Evolutionary conservation across 2,113 vertebrate species (phyloP).

Genomic region (Festucalex cinctus): DNA sequence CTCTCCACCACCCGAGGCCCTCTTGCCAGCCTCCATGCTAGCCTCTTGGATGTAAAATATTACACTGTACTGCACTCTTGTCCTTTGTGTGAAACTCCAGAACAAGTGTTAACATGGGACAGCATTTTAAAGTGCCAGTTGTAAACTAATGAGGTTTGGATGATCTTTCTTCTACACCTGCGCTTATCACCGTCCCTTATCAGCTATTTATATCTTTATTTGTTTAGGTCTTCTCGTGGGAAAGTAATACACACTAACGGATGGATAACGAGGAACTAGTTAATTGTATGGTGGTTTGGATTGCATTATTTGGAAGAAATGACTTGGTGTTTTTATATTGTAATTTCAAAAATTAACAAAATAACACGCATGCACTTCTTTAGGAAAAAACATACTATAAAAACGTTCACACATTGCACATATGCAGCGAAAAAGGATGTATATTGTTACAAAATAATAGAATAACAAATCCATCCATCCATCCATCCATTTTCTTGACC

Average conservation of each 20-base stretch:
- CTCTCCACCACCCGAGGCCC: constrained; percentile 1
- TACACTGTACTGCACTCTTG: not conserved
- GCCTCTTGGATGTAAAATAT: constrained; percentile 33
- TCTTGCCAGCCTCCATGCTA: constrained; percentile 32
- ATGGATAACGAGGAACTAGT: not conserved
- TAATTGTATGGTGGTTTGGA: not conserved
- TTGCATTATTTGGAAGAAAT: not conserved
- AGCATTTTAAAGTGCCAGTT: not conserved
- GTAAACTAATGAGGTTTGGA: constrained; percentile 17
- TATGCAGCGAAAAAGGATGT: too few species aligned
- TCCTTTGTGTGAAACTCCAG: constrained; percentile 11
- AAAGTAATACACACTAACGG: not conserved
- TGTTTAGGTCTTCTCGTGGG: not conserved
- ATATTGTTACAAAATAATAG: too few species aligned
- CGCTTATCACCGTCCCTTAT: constrained; percentile 5
- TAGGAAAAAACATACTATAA: too few species aligned
- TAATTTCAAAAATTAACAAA: too few species aligned
- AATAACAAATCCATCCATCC: too few species aligned
- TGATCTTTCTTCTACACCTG: constrained; percentile 8
- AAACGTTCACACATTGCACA: too few species aligned
- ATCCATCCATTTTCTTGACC: too few species aligned
- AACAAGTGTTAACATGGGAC: not conserved
- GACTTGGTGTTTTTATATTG: too few species aligned
- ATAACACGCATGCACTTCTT: too few species aligned
- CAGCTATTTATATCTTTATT: constrained; percentile 18